Percentiles rank a stretch among this genome's conserved stretches.
Conservation (phyloP, 2,113 vertebrate species). For the Todiramphus chloris region DNA sequence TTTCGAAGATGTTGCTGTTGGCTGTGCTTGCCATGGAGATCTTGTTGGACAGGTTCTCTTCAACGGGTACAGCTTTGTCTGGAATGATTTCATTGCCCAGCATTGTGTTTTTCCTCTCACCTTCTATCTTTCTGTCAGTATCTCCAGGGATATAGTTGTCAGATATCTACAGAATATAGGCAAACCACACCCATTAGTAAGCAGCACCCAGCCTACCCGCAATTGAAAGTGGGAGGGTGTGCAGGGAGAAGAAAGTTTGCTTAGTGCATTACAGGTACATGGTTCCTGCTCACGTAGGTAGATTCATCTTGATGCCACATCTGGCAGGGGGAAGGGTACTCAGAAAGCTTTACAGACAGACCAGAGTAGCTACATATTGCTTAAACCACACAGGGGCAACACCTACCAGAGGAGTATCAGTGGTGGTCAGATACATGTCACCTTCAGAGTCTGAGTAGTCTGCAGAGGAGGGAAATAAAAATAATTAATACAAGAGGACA, state of each 20-base stretch:
- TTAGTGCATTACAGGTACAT: neutral
- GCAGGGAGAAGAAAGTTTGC: slow-evolving; percentile 19
- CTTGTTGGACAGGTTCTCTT: slow-evolving; percentile 72
- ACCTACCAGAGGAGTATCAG: slow-evolving; percentile 56
- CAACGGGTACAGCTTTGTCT: neutral
- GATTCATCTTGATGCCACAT: neutral
- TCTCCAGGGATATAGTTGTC: slow-evolving; percentile 81
- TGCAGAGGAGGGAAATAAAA: neutral
- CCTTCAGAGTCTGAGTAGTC: slow-evolving; percentile 41
- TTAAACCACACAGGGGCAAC: neutral
- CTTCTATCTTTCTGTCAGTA: slow-evolving; percentile 15
- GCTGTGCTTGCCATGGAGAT: slow-evolving; percentile 88
- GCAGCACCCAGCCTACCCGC: slow-evolving; percentile 13
- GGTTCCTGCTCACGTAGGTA: neutral
- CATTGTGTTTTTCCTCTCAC: slow-evolving; percentile 53
- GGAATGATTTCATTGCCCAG: slow-evolving; percentile 78
- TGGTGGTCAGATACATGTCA: neutral
- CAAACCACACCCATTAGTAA: slow-evolving; percentile 25
- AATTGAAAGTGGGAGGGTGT: neutral
- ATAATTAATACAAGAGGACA: neutral
- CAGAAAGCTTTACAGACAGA: neutral
- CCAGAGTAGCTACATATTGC: rapidly evolving
- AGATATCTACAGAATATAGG: slow-evolving; percentile 32
- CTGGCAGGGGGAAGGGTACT: neutral
- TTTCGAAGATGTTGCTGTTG: slow-evolving; percentile 83